These are phyloP conservation scores for Brachionus rotundiformis DNA, from an alignment of 1,140 invertebrate genomes.

Conservation along the genomic window DNA sequence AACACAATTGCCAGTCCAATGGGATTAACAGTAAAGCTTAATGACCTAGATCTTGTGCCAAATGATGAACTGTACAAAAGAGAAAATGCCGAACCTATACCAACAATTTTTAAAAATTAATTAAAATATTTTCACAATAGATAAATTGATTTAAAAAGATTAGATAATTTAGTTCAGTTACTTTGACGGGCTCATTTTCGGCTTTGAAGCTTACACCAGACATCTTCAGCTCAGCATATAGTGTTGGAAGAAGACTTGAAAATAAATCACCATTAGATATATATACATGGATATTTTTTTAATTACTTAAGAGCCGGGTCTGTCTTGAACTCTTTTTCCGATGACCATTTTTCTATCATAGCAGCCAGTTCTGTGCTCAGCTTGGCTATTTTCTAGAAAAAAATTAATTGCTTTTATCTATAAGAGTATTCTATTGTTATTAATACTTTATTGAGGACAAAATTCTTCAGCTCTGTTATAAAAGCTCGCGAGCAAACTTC, in stretches of 20 bases:
- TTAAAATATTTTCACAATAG: too few species aligned
- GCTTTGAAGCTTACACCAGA: neutral
- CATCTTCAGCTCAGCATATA: neutral
- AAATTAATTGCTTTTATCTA: too few species aligned
- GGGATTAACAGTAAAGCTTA: too few species aligned
- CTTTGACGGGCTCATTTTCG: neutral
- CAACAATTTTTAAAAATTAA: too few species aligned
- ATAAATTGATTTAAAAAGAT: too few species aligned
- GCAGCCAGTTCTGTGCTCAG: slow-evolving; percentile 12
- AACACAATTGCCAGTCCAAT: too few species aligned
- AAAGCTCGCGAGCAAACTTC: slow-evolving; percentile 19
- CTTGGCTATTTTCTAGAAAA: slow-evolving; percentile 29
- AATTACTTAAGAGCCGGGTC: slow-evolving; percentile 40
- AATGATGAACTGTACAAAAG: too few species aligned
- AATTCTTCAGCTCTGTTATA: slow-evolving; percentile 11
- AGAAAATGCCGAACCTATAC: neutral
- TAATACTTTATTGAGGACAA: slow-evolving; percentile 34
- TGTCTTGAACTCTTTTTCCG: slow-evolving; percentile 34
- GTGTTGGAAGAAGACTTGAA: neutral
- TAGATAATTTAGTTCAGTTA: neutral
- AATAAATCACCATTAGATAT: neutral
- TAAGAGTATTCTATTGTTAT: too few species aligned
- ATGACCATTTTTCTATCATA: slow-evolving; percentile 39
- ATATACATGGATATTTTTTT: too few species aligned
- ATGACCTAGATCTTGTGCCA: too few species aligned